phyloP scores from a whole-genome alignment of 2,113 vertebrate genomes.

The Origma solitaria region DNA sequence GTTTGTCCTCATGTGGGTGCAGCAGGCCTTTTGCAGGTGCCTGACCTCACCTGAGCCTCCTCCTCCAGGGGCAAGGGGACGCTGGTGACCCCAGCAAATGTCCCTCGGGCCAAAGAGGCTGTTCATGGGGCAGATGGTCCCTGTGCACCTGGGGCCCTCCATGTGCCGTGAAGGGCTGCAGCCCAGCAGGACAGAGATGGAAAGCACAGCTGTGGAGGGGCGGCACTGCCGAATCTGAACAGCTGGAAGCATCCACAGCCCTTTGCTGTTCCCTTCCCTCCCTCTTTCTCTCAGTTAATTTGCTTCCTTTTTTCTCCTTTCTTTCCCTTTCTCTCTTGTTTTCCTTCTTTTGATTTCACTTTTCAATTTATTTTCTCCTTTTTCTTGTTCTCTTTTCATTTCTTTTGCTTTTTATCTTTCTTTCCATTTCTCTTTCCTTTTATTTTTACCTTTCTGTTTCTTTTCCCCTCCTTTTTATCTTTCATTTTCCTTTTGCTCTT shows the following conservation, averaged over 20 bases:
- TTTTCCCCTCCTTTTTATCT: not conserved
- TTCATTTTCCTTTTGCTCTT: not conserved
- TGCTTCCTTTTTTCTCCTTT: not conserved
- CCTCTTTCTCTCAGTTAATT: not conserved
- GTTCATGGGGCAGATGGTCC: not conserved
- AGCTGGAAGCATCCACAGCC: not conserved
- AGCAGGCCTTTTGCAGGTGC: not conserved
- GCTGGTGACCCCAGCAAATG: not conserved
- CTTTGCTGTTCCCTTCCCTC: not conserved
- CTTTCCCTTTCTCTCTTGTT: not conserved
- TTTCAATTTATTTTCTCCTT: not conserved
- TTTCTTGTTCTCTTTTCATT: not conserved
- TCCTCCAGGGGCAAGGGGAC: not conserved
- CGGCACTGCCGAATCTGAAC: fast-evolving
- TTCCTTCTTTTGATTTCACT: not conserved
- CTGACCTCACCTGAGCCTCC: not conserved
- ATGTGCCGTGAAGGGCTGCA: not conserved
- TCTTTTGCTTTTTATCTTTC: not conserved
- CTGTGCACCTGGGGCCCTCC: not conserved
- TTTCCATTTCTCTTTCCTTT: not conserved
- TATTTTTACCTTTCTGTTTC: fast-evolving
- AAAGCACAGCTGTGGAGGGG: not conserved
- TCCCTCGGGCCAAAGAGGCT: not conserved
- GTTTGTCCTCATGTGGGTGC: not conserved
- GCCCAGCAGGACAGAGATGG: not conserved